phyloP scores from a whole-genome alignment of 2,797 vertebrate species.

The Rhynchonycteris naso region DNA sequence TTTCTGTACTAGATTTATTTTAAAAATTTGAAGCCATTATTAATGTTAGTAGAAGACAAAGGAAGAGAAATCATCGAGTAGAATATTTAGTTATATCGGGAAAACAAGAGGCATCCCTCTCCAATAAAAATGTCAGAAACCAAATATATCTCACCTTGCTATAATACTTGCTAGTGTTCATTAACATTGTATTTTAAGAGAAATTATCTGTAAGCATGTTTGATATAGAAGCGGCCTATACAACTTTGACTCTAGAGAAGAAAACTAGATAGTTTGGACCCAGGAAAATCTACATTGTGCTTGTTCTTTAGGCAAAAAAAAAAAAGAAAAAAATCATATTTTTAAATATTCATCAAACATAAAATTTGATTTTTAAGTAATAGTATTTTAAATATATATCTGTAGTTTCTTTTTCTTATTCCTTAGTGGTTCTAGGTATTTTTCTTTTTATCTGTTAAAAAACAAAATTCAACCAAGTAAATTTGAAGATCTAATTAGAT shows the following conservation, averaged over 20 bases:
- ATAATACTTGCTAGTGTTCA: neutral
- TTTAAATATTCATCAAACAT: slow-evolving; percentile 27
- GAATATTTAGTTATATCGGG: slow-evolving; percentile 21
- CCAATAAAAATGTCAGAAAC: slow-evolving; percentile 56
- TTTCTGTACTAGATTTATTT: slow-evolving; percentile 22
- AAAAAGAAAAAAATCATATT: neutral
- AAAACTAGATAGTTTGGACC: neutral
- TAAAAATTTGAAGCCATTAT: slow-evolving; percentile 49
- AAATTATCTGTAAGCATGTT: neutral
- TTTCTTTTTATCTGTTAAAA: neutral
- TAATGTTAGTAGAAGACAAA: slow-evolving; percentile 47
- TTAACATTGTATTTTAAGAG: neutral
- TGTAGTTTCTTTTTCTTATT: slow-evolving; percentile 26
- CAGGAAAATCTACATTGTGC: neutral
- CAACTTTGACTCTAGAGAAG: neutral
- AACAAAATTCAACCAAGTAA: neutral
- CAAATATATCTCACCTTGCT: slow-evolving; percentile 37
- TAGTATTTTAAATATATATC: neutral
- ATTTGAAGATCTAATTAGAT: neutral
- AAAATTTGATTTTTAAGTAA: slow-evolving; percentile 44
- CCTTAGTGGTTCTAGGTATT: neutral
- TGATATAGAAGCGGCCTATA: neutral
- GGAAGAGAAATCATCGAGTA: neutral
- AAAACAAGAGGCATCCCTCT: slow-evolving; percentile 31
- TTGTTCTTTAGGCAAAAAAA: slow-evolving; percentile 25